Conservation (phyloP, 2,797 vertebrate species). For the Tiaroga cobitis region DNA sequence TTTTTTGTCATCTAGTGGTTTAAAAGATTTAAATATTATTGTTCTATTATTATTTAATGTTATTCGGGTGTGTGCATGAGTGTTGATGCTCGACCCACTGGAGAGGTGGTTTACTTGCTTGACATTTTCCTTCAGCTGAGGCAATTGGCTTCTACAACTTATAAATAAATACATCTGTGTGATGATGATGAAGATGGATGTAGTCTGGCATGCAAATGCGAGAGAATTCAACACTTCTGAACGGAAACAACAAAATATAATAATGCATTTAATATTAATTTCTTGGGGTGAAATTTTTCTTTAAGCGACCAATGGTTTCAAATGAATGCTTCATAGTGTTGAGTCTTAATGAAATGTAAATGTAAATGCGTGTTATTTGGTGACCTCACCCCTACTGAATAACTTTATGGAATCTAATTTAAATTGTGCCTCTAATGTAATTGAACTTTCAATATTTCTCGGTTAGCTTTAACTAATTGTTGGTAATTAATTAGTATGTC, state of each 20-base stretch:
- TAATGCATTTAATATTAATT: too few relatives aligned
- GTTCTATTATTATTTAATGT: not conserved
- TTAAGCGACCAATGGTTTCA: too few relatives aligned
- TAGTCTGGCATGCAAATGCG: not conserved
- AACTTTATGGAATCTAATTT: constrained; percentile 54
- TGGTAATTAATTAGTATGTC: constrained; percentile 52
- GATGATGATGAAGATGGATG: not conserved
- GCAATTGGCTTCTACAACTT: not conserved
- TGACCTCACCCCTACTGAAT: constrained; percentile 20
- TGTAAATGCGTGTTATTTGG: constrained; percentile 29
- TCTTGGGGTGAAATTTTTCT: too few relatives aligned
- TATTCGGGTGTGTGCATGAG: not conserved
- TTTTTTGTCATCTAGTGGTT: too few relatives aligned
- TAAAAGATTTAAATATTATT: not conserved
- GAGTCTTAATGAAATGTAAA: not conserved
- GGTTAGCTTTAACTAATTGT: constrained; percentile 60
- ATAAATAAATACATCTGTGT: not conserved
- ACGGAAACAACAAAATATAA: not conserved
- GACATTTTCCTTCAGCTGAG: not conserved
- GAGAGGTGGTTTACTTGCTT: not conserved
- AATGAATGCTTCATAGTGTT: not conserved
- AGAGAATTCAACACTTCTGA: not conserved
- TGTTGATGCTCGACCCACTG: not conserved
- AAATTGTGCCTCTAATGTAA: constrained; percentile 58
- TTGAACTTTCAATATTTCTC: constrained; percentile 57